Evolutionary conservation across 2,888 invertebrate genomes (phyloP), one percentile per base, ranked within the genome.

Genomic region (Philonicus albiceps): DNA sequence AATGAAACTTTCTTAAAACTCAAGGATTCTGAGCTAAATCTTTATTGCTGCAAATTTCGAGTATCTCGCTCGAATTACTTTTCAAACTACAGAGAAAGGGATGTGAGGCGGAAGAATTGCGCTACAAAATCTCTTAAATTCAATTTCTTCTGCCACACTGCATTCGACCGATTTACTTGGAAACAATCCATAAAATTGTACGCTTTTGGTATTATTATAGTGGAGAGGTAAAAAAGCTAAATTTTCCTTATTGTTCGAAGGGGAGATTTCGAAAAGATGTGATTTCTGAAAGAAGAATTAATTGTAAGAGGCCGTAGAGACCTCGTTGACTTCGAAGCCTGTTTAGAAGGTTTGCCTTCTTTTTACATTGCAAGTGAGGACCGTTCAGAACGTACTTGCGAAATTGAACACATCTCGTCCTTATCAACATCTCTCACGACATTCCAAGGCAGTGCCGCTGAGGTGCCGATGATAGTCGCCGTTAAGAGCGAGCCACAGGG

Each of bases 361-460:
- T 74, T 11, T 74, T 74, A 3, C 11, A 30, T 7, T 31, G 16
- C 73, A 74, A 31, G 31, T 73, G 16, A 16, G 27, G 34, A 74
- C 13, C 34, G 74, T 13, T 13, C 31, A 6, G 19, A 11, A 19
- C 7, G 30, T 74, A 64, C n/a, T 74, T 74, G 37, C 8, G 37
- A 76, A 40, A 40, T 6, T 13, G 43, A 76, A 11, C 37, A 76
- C 37, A 30, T 80, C 31, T 80, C 30, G 30, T 80, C 31, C 80
- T 49, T 80, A 80, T 49, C 80, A 80, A 2, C 27, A 80, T 80
- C 49, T 80, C 80, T 80, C 80, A 80, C 53, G 80, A 53, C 80
- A 43, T 80, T 80, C 49, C 27, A 40, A 31, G 49, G 49, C 49
- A 49, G 6, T 80, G 80, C 80, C 43, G 49, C 53, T 22, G 37